phyloP scores from a whole-genome alignment of 1,140 invertebrate species.

The Drosophila micromelanica region DNA sequence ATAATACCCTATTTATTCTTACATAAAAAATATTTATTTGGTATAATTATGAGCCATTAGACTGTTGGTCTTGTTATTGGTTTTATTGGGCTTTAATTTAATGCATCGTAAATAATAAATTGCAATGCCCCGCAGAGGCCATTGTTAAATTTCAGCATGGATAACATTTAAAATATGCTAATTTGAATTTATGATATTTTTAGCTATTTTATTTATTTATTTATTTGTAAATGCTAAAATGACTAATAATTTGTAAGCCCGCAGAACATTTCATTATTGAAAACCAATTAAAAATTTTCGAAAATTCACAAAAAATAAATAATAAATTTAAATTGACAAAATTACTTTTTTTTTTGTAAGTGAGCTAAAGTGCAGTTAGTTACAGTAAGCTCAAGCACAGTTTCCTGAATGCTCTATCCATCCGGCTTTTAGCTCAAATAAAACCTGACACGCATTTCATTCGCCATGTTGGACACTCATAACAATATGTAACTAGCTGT shows the following conservation, averaged over 20 bases:
- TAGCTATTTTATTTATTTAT: conserved; percentile 46
- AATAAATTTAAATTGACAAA: neutral
- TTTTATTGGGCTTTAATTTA: conserved; percentile 65
- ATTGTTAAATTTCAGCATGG: conserved; percentile 68
- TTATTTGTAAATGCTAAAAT: conserved; percentile 21
- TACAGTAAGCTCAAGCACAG: no score
- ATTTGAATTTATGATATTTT: conserved; percentile 69
- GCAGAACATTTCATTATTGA: no score
- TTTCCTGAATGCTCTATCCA: neutral
- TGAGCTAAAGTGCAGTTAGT: no score
- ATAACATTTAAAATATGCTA: conserved; percentile 80
- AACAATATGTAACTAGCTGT: conserved; percentile 19
- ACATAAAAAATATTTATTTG: neutral
- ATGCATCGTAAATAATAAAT: conserved; percentile 75
- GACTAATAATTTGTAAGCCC: neutral
- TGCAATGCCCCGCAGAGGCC: conserved; percentile 15
- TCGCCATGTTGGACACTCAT: conserved; percentile 16
- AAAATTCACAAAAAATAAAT: neutral
- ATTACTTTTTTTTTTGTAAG: no score
- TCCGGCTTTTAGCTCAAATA: neutral
- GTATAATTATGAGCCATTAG: conserved; percentile 2
- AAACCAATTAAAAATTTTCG: no score
- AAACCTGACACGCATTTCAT: conserved; percentile 5
- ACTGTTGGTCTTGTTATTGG: conserved; percentile 6
- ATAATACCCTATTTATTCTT: neutral